Base-by-base conservation (phyloP, 1,140 invertebrate genomes). In the Drosophila gunungcola region DNA sequence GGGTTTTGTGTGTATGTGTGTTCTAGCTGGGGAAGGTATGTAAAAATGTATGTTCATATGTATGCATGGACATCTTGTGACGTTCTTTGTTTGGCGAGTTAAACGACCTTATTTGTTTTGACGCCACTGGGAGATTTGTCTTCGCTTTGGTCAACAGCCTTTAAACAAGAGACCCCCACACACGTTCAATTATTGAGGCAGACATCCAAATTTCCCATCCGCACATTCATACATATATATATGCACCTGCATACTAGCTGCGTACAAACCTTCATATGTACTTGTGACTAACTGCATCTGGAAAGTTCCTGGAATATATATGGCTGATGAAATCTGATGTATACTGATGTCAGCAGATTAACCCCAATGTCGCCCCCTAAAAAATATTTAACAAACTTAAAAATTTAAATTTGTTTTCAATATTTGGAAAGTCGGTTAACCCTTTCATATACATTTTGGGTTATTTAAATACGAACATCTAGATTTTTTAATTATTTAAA, bases 91-190 rank as follows among this genome's bases (percentile, higher is more conserved):
- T 46, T 67, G 51, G 11, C 36, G 42, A 56, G 73, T 75, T 75
- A 75, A 75, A 57, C 46, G 73, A 75, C 73, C 73, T 74, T 75
- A 29, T 75, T 45, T 75, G 46, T 74, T 74, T 74, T 51, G 46
- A 72, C 65, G 65, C 29, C 46, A 25, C 72, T 29, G 9, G 39
- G 39, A 56, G 58, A 74, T 74, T 74, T 74, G 57, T 73, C 69
- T 74, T 73, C 13, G 52, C 60, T 64, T 75, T 75, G 70, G 73
- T 75, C 70, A 75, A 74, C 13, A 74, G 70, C 52, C 70, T 57
- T 32, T 51, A 51, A 25, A 54, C 12, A 72, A 42, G 62, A 56
- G 58, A 25, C 16, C 34, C 12, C 46, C 41, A 34, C 16, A 34
- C 9, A 16, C 36, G 16, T 29, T 21, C 12, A 29, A 29, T 4